Percentiles rank a stretch among this genome's conserved stretches.
phyloP scores from a whole-genome alignment of 1,140 invertebrate genomes.

The Papilio machaon region DNA sequence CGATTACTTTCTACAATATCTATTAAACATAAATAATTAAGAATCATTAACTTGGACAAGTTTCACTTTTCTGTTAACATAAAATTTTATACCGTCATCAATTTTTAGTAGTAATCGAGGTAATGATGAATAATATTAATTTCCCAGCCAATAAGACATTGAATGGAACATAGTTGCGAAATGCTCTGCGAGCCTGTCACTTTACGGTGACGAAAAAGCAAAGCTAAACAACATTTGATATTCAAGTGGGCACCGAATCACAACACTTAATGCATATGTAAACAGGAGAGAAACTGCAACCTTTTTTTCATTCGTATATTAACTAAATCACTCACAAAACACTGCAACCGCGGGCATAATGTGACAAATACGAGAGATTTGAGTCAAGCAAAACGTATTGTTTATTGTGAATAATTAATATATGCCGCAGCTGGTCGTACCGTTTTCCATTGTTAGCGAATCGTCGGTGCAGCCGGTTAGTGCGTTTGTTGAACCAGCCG shows the following conservation, averaged over 20 bases:
- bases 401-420: conserved; percentile 23
- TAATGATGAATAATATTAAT: conserved; percentile 1
- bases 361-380: conserved; percentile 8
- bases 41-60: not conserved
- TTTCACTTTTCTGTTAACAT: conserved; percentile 16
- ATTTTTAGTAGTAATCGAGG: conserved; percentile 15
- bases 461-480: conserved; percentile 66
- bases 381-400: conserved; percentile 20
- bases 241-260: conserved; percentile 68
- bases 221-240: conserved; percentile 68
- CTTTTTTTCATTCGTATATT: conserved; percentile 3
- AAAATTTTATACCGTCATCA: conserved; percentile 10
- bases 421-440: conserved; percentile 53
- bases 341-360: not conserved
- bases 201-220: conserved; percentile 56
- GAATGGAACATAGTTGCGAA: conserved; percentile 54
- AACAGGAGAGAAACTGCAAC: conserved; percentile 29
- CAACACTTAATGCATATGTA: conserved; percentile 50
- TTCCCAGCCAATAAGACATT: not conserved
- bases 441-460: conserved; percentile 73
- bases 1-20: conserved; percentile 18
- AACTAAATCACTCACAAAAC: conserved; percentile 8
- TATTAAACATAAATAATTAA: conserved; percentile 2
- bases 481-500: conserved; percentile 72
- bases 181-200: conserved; percentile 63